These are phyloP conservation scores for Miniopterus natalensis DNA, from an alignment of 2,113 vertebrate genomes.

Conservation along the genomic window DNA sequence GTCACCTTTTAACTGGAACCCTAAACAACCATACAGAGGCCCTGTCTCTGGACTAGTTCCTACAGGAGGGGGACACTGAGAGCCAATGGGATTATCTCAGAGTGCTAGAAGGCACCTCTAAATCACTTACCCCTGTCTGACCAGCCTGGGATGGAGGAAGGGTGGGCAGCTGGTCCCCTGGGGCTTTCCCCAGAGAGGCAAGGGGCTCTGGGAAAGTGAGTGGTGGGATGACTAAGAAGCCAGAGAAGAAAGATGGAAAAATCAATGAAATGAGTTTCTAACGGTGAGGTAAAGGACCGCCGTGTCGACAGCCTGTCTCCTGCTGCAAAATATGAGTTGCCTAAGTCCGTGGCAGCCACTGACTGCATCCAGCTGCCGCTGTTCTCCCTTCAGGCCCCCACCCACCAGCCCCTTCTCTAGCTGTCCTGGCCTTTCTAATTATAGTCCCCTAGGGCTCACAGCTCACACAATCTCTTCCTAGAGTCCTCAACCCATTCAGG, in stretches of 20 bases:
- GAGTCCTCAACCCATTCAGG: background rate
- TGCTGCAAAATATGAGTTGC: slow-evolving; percentile 85
- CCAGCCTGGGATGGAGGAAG: background rate
- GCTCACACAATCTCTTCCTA: background rate
- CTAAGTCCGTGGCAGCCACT: slow-evolving; percentile 64
- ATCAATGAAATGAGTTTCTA: slow-evolving; percentile 87
- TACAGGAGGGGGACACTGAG: background rate
- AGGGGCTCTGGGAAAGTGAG: slow-evolving; percentile 72
- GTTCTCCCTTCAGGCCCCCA: background rate
- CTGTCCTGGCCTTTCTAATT: slow-evolving; percentile 40
- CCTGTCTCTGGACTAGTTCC: background rate
- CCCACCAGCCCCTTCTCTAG: background rate
- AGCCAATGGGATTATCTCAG: slow-evolving; percentile 2
- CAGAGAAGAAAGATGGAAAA: slow-evolving; percentile 86
- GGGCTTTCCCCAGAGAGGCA: slow-evolving; percentile 55
- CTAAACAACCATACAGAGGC: background rate
- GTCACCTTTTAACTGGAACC: background rate
- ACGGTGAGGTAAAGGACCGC: slow-evolving; percentile 85
- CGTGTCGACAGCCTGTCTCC: slow-evolving; percentile 85
- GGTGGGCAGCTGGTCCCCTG: background rate
- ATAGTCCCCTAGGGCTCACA: background rate
- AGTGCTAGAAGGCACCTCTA: background rate
- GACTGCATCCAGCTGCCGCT: slow-evolving; percentile 36
- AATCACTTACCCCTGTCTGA: slow-evolving; percentile 20
- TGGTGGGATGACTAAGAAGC: slow-evolving; percentile 78